These are phyloP conservation scores for Sarcophaga rosellei DNA, from an alignment of 2,888 invertebrate species.

Conservation along the genomic window DNA sequence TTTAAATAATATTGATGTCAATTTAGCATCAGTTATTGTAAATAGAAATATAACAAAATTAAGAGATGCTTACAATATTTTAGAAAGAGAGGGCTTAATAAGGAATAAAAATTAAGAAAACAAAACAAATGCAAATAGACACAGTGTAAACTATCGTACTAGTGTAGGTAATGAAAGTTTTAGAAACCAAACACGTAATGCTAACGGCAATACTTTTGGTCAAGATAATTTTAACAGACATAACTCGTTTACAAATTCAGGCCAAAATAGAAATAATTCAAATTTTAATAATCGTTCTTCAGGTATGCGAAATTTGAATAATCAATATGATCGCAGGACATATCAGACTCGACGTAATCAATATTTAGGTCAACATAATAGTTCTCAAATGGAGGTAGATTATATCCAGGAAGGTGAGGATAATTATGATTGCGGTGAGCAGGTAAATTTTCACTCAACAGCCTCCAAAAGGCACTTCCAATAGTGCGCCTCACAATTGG, in stretches of 20 bases:
- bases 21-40: constrained; percentile 7
- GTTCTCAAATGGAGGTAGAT: too few species aligned
- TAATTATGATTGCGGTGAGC: constrained; percentile 22
- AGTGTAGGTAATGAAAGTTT: too few species aligned
- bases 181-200: background rate
- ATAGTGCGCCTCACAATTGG: constrained; percentile 43
- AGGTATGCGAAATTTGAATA: too few species aligned
- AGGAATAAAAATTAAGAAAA: too few species aligned
- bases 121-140: too few species aligned
- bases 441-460: constrained; percentile 57
- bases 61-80: constrained; percentile 11
- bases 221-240: too few species aligned
- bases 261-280: too few species aligned
- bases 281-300: too few species aligned
- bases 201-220: background rate
- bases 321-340: too few species aligned
- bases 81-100: background rate
- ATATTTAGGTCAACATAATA: background rate
- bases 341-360: too few species aligned
- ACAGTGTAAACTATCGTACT: too few species aligned
- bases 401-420: constrained; percentile 5
- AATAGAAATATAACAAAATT: constrained; percentile 6
- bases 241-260: too few species aligned
- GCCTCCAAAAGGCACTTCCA: constrained; percentile 38
- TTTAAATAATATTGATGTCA: constrained; percentile 8